Base-by-base conservation (phyloP, 2,113 vertebrate species). In the Melanostigma gelatinosum region DNA sequence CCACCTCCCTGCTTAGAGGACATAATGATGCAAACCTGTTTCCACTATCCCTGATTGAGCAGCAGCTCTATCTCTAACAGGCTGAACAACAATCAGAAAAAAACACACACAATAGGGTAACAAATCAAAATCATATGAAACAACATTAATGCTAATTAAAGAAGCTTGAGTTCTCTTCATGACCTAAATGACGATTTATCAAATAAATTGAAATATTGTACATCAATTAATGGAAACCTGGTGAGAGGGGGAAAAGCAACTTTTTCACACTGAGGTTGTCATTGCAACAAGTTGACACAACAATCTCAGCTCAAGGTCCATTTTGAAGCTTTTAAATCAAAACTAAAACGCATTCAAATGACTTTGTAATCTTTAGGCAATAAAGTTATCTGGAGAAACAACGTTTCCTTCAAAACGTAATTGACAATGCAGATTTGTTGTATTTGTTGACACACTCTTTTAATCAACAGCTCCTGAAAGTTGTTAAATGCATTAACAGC, bases 231-330 rank as follows among this genome's bases (percentile, higher is more conserved):
- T 27, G n/a, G 40, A 4, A 22, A 46, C 5, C 62, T 42, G 12
- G 20, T 22, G 36, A 40, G 12, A n/a, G 36, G 36, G 18, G 20
- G 4, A 6, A 63, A 38, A 63, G 20, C 60, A 63, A 63, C 36
- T 22, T 64, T 60, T 87, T 67, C 46, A 66, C 70, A 62, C 57
- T n/a, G 13, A 20, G 34, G 34, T 34, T 34, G 67, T 77, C 69
- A 69, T 42, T 4, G 2, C n/a, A 34, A 34, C 34, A 34, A 34
- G 34, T 34, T 34, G 34, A 34, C 80, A 61, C 58, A 72, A 46
- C 12, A 62, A 16, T 54, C 16, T 69, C 57, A 70, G 13, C 4
- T 54, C 20, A 34, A 46, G 24, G 55, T 57, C 8, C 50, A 15
- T 69, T 57, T 34, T 6, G 34, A 34, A 34, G 34, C 34, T 34